These are phyloP conservation scores for Eurytoma californica DNA, from an alignment of 2,888 invertebrate genomes.

Conservation along the genomic window DNA sequence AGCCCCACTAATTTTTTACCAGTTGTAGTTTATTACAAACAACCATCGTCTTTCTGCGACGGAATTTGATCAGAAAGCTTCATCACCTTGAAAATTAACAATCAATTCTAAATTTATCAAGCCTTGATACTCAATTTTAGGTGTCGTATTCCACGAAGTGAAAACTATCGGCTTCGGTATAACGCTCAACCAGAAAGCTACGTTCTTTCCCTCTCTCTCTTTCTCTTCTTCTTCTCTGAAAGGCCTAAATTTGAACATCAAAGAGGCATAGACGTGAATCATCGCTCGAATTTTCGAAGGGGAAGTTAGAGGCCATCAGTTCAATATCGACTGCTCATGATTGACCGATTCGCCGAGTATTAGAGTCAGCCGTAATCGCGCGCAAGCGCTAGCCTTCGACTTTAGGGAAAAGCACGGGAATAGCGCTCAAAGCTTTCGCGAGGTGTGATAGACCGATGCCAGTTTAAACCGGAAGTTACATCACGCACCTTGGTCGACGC, in stretches of 20 bases:
- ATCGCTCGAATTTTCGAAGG: conserved; percentile 25
- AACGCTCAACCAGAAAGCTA: too few species aligned
- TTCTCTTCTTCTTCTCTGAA: conserved; percentile 18
- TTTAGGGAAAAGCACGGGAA: too few species aligned
- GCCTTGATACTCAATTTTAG: conserved; percentile 19
- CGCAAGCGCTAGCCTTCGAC: too few species aligned
- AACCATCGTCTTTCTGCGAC: too few species aligned
- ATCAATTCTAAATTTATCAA: background rate
- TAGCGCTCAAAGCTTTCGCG: too few species aligned
- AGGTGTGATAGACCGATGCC: too few species aligned
- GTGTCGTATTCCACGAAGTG: background rate
- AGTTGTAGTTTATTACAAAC: too few species aligned
- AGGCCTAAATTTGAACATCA: conserved; percentile 49
- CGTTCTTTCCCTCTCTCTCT: too few species aligned
- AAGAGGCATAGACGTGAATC: conserved; percentile 23
- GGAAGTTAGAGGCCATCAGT: background rate
- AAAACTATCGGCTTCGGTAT: background rate
- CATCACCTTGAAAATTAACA: too few species aligned
- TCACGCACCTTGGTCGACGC: conserved; percentile 6
- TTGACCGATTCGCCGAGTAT: too few species aligned
- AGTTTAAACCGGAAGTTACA: conserved; percentile 28
- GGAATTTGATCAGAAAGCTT: too few species aligned
- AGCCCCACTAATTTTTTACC: too few species aligned
- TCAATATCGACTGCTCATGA: conserved; percentile 7
- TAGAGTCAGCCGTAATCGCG: background rate